Evolutionary conservation across 1,140 invertebrate species (phyloP).

Genomic region (Ceratina calcarata): DNA sequence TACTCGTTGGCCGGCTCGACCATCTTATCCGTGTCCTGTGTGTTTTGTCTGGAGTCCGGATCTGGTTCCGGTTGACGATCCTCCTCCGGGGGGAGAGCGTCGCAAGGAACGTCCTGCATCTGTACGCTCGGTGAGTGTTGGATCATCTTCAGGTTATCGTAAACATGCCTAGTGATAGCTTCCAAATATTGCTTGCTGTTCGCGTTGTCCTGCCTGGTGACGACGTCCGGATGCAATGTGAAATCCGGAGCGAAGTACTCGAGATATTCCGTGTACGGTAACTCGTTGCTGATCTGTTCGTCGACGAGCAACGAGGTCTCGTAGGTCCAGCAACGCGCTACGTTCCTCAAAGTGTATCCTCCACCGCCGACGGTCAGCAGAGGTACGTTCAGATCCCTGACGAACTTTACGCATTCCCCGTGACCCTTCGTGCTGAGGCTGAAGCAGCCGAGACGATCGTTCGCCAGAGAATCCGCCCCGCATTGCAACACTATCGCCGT

Average conservation of each 20-base stretch:
- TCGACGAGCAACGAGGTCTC: slow-evolving; percentile 97
- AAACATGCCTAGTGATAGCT: slow-evolving; percentile 89
- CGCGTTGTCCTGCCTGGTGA: slow-evolving; percentile 92
- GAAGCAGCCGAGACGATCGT: slow-evolving; percentile 95
- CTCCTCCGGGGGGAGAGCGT: slow-evolving; percentile 85
- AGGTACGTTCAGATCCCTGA: slow-evolving; percentile 96
- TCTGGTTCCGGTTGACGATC: slow-evolving; percentile 88
- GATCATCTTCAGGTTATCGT: slow-evolving; percentile 93
- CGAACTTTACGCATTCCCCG: slow-evolving; percentile 98
- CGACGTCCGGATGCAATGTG: slow-evolving; percentile 93
- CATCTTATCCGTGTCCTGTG: slow-evolving; percentile 91
- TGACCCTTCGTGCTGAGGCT: slow-evolving; percentile 94
- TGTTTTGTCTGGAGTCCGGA: slow-evolving; percentile 90
- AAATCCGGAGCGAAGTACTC: slow-evolving; percentile 98
- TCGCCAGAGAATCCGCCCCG: slow-evolving; percentile 98
- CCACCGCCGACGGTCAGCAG: slow-evolving; percentile 97
- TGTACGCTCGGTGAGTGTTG: slow-evolving; percentile 95
- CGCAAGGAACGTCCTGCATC: slow-evolving; percentile 95
- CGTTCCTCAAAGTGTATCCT: slow-evolving; percentile 98
- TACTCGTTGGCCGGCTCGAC: slow-evolving; percentile 95
- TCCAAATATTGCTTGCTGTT: slow-evolving; percentile 96
- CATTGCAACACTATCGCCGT: slow-evolving; percentile 99
- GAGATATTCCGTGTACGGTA: slow-evolving; percentile 96
- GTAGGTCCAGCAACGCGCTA: slow-evolving; percentile 99
- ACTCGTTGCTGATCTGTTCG: slow-evolving; percentile 93